These are phyloP conservation scores for Misgurnus anguillicaudatus DNA, from an alignment of 2,113 vertebrate genomes.

Conservation along the genomic window DNA sequence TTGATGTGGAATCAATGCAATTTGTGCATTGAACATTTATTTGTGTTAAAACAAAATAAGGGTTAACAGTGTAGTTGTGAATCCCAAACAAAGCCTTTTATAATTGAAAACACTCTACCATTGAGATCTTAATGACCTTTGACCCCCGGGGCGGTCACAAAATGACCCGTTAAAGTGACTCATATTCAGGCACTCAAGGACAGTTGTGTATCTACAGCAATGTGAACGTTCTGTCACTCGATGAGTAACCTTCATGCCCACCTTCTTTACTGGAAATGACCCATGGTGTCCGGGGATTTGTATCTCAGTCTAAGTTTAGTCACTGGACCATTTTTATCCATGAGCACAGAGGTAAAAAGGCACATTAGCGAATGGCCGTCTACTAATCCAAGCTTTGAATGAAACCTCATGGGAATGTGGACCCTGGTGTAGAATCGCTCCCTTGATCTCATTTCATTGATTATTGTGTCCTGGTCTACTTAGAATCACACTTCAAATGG, in stretches of 20 bases:
- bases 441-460: constrained; percentile 51
- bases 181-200: constrained; percentile 32
- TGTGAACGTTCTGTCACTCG: constrained; percentile 37
- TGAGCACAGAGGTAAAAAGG: constrained; percentile 12
- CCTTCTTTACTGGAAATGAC: constrained; percentile 44
- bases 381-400: constrained; percentile 53
- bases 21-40: no score
- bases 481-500: constrained; percentile 10
- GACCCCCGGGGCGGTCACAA: constrained; percentile 13
- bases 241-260: constrained; percentile 40
- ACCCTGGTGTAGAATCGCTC: constrained; percentile 33
- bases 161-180: constrained; percentile 36
- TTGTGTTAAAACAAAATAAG: no score
- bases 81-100: constrained; percentile 21
- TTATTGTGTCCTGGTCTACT: constrained; percentile 34
- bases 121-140: constrained; percentile 26
- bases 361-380: constrained; percentile 41
- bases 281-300: constrained; percentile 43
- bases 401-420: constrained; percentile 33
- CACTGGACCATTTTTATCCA: constrained; percentile 36
- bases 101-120: constrained; percentile 3
- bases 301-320: constrained; percentile 46
- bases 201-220: constrained; percentile 18
- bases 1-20: no score
- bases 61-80: not conserved